These are phyloP conservation scores for Philypnodon macrostomus DNA, from an alignment of 2,797 vertebrate genomes.

Conservation along the genomic window DNA sequence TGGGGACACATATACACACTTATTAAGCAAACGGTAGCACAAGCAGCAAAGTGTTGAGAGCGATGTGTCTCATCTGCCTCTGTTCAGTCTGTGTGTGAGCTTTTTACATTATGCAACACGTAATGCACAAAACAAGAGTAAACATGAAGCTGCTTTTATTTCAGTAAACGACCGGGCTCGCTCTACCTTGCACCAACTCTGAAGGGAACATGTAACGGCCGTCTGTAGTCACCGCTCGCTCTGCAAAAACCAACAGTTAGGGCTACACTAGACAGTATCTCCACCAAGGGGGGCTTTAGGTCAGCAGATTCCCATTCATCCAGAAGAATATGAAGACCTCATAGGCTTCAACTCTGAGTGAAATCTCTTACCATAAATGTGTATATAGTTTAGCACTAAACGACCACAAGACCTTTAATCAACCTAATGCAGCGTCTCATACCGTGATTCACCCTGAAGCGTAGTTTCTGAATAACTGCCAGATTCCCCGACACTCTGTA, in stretches of 20 bases:
- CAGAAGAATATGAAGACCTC: no score
- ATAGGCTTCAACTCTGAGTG: no score
- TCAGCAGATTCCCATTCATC: no score
- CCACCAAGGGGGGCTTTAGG: no score
- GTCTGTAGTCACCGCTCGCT: conserved; percentile 89
- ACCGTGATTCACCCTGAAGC: conserved; percentile 91
- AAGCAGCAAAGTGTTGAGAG: conserved; percentile 33
- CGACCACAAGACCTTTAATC: conserved; percentile 4
- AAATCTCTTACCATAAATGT: no score
- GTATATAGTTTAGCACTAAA: no score
- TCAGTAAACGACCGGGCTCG: conserved; percentile 17
- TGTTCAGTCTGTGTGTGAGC: conserved; percentile 29
- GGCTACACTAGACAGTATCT: conserved; percentile 6
- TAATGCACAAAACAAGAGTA: conserved; percentile 44
- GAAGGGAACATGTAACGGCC: conserved; percentile 90
- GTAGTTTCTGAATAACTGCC: conserved; percentile 90
- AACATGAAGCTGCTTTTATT: conserved; percentile 19
- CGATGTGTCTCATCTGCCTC: conserved; percentile 27
- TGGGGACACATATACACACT: conserved; percentile 60
- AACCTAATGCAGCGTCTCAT: conserved; percentile 34
- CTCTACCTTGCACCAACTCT: conserved; percentile 87
- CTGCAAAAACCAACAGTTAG: conserved; percentile 80
- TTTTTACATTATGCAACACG: conserved; percentile 43
- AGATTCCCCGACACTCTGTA: conserved; percentile 92
- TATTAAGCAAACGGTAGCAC: conserved; percentile 62